Evolutionary conservation across 2,797 vertebrate species (phyloP).

Genomic region (Cyprinella venusta): DNA sequence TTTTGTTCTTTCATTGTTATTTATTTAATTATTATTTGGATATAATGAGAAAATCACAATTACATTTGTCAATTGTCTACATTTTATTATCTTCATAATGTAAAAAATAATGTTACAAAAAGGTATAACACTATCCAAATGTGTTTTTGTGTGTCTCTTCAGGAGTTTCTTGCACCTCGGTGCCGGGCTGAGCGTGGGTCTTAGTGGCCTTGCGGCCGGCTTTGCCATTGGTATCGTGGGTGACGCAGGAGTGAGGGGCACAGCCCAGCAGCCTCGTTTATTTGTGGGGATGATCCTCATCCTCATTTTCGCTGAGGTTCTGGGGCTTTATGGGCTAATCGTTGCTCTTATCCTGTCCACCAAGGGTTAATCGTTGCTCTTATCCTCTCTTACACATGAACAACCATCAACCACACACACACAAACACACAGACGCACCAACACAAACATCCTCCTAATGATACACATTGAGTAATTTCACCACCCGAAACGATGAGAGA

Average conservation of each 20-base stretch:
- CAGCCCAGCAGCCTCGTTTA: constrained; percentile 96
- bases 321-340: constrained; percentile 98
- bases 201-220: constrained; percentile 96
- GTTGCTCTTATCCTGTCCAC: constrained; percentile 98
- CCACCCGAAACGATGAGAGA: constrained; percentile 45
- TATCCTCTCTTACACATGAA: constrained; percentile 38
- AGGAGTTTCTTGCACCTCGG: constrained; percentile 99
- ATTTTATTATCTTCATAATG: neutral
- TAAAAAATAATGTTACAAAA: neutral
- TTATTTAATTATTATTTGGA: neutral
- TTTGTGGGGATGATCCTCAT: constrained; percentile 99
- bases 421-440: constrained; percentile 24
- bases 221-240: constrained; percentile 99
- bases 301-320: constrained; percentile 97
- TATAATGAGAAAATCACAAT: neutral
- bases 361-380: constrained; percentile 75
- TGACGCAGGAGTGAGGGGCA: constrained; percentile 94
- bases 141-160: constrained; percentile 7
- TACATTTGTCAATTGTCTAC: neutral
- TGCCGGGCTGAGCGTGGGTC: constrained; percentile 95
- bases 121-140: neutral
- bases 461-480: constrained; percentile 53
- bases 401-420: constrained; percentile 47
- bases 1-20: neutral
- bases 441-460: constrained; percentile 48